phyloP scores from a whole-genome alignment of 64 coral and sea anemone species.

The Astreopora myriophthalma region DNA sequence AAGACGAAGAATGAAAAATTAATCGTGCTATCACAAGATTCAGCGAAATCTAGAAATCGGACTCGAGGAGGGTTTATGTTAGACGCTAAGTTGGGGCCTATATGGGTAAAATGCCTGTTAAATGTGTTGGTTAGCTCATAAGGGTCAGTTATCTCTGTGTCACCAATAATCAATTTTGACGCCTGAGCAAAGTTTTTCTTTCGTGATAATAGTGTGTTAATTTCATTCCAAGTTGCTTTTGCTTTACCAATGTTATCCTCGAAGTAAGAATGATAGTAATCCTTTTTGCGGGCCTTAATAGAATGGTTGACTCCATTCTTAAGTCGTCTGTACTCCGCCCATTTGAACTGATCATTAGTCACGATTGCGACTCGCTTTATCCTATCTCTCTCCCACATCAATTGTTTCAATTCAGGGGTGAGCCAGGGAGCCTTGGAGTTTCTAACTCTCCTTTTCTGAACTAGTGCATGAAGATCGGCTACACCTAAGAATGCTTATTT shows the following conservation, averaged over 20 bases:
- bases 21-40: too few relatives aligned
- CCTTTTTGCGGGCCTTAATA: slow-evolving; percentile 48
- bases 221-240: slow-evolving; percentile 51
- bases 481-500: background rate
- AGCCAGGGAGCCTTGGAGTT: slow-evolving; percentile 19
- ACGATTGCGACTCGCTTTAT: slow-evolving; percentile 17
- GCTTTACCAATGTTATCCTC: slow-evolving; percentile 33
- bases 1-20: too few relatives aligned
- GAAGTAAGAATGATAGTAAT: slow-evolving; percentile 48
- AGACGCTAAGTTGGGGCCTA: slow-evolving; percentile 9
- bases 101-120: background rate
- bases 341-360: slow-evolving; percentile 43
- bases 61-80: too few relatives aligned
- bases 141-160: background rate
- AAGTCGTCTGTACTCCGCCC: slow-evolving; percentile 32
- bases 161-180: background rate
- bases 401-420: slow-evolving; percentile 15
- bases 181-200: background rate
- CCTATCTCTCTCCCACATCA: slow-evolving; percentile 39
- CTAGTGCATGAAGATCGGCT: slow-evolving; percentile 1
- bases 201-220: slow-evolving; percentile 30
- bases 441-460: too few relatives aligned
- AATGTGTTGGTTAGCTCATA: background rate
- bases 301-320: slow-evolving; percentile 52
- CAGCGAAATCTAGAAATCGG: too few relatives aligned